Base-by-base conservation (phyloP, 2,113 vertebrate species). In the Anhinga rufa region DNA sequence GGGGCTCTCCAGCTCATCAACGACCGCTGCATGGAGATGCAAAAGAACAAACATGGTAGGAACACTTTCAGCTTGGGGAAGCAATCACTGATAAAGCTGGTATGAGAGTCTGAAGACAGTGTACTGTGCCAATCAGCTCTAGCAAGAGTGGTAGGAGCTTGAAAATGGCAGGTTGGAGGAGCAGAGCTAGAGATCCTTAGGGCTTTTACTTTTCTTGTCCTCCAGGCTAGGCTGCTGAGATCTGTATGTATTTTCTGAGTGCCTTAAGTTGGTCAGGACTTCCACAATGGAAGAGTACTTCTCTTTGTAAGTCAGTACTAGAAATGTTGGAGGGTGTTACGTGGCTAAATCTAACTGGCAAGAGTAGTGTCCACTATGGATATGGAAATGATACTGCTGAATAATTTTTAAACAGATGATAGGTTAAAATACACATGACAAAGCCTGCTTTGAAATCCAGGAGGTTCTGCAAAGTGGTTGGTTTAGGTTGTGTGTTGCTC, bases 11-110 rank as follows among this genome's bases (percentile, higher is more conserved):
- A 99, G 91, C 98, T 98, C 71, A 99, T 99, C 94, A 99, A 99
- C 5, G 99, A 99, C 92, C 98, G 98, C 93, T 99, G 99, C 95
- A 88, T 98, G 97, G 99, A 99, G 97, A 98, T 99, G 98, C 99
- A 99, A 84, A 99, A 99, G 97, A 99, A 98, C 97, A 99, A 98
- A 93, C 98, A 98, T 0, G 98, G 99, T 99, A 97, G 81, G 98
- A 82, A 12, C 7, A 2, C 48, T 66, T 28, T 70, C 68, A 72
- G 21, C 46, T 29, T 28, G 52, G 14, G 76, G 31, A 54, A 75
- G 64, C 62, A 61, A 13, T 79, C 1, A 0, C 36, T 58, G 31
- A 26, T 36, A 49, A 49, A 82, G 54, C 38, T 90, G 80, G 12
- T 40, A 9, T 11, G 15, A 62, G 54, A 78, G 38, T 22, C 51